Evolutionary conservation across 2,888 invertebrate species (phyloP).

Genomic region (Lucinisca nassula): DNA sequence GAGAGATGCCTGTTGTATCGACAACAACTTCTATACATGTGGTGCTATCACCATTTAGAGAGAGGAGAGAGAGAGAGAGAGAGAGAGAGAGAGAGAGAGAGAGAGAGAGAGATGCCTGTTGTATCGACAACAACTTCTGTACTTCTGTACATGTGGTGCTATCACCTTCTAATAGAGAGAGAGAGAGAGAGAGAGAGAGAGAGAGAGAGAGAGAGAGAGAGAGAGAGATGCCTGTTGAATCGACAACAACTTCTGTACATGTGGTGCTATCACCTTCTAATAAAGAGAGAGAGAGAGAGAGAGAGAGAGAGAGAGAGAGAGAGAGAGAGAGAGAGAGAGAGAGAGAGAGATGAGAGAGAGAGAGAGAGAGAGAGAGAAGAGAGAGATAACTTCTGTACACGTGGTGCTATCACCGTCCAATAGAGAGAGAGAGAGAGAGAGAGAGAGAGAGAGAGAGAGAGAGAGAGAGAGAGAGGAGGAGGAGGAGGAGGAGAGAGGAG

Average conservation of each 20-base stretch:
- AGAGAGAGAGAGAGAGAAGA: no score
- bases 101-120: conserved; percentile 46
- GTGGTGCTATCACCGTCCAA: no score
- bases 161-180: conserved; percentile 57
- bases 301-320: conserved; percentile 33
- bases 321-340: conserved; percentile 20
- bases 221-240: conserved; percentile 64
- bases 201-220: conserved; percentile 28
- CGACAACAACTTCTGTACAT: conserved; percentile 55
- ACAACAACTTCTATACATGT: conserved; percentile 49
- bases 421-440: no score
- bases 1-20: conserved; percentile 64
- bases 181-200: background rate
- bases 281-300: conserved; percentile 46
- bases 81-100: conserved; percentile 33
- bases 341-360: no score
- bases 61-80: conserved; percentile 44
- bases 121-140: conserved; percentile 59
- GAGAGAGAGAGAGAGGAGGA: background rate
- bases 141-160: conserved; percentile 43
- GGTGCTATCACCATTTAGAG: conserved; percentile 52
- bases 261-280: conserved; percentile 49
- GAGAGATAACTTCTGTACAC: no score
- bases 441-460: background rate
- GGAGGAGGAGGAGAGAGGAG: background rate